Evolutionary conservation across 1,140 invertebrate species (phyloP).

Genomic region (Psix sp.): DNA sequence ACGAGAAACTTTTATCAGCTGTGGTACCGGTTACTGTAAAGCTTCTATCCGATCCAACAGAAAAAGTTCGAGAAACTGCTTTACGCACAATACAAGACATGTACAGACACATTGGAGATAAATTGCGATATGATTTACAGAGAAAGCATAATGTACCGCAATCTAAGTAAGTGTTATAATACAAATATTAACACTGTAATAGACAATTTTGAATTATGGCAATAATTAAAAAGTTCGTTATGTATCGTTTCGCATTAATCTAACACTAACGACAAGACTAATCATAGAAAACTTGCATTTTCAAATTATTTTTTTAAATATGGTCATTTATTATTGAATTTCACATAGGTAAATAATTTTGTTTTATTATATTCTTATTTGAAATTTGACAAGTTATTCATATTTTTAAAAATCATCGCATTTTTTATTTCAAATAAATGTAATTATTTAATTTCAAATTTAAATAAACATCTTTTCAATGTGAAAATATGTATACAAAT

Average conservation of each 20-base stretch:
- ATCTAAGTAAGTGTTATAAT: conserved; percentile 85
- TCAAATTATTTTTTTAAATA: no score
- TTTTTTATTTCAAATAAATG: no score
- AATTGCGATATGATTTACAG: conserved; percentile 87
- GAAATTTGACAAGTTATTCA: no score
- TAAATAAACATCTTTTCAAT: no score
- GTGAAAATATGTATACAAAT: no score
- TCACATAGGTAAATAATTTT: no score
- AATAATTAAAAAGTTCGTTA: conserved; percentile 2
- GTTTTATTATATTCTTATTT: no score
- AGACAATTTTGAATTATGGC: background rate
- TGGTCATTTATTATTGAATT: no score
- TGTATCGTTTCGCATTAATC: background rate
- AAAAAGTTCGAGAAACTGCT: conserved; percentile 90
- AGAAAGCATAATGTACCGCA: conserved; percentile 88
- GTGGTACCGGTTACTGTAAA: conserved; percentile 90
- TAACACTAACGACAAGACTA: no score
- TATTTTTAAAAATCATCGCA: no score
- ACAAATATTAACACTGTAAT: conserved; percentile 21
- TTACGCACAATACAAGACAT: conserved; percentile 91
- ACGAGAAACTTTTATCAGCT: conserved; percentile 86
- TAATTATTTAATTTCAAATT: no score
- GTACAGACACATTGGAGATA: conserved; percentile 95
- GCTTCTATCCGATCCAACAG: conserved; percentile 92
- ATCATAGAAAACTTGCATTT: no score